phyloP scores from a whole-genome alignment of 2,113 vertebrate genomes.

The Dryoscopus gambensis region DNA sequence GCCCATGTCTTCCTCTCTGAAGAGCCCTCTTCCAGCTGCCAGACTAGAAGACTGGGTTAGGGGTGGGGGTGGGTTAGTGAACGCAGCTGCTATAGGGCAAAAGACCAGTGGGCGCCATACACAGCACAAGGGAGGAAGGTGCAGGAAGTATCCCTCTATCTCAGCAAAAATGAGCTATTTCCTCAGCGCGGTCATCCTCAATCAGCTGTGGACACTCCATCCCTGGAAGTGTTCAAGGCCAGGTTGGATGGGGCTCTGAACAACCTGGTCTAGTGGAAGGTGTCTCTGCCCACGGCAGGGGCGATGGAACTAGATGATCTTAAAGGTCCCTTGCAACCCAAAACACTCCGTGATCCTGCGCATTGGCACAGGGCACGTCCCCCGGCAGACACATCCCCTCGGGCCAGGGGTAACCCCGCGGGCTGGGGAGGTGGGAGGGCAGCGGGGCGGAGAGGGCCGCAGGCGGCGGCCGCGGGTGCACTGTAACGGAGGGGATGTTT shows the following conservation, averaged over 20 bases:
- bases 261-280: too few relatives aligned
- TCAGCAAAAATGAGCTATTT: neutral
- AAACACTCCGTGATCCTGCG: neutral
- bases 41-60: neutral
- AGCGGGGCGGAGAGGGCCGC: too few relatives aligned
- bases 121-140: neutral
- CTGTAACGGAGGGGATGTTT: neutral
- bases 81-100: neutral
- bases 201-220: neutral
- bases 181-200: accelerated
- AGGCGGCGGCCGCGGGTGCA: accelerated
- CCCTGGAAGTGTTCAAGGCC: neutral
- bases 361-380: neutral
- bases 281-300: neutral
- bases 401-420: neutral
- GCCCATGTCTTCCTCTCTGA: neutral
- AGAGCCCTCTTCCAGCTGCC: accelerated
- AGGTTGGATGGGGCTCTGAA: neutral
- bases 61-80: accelerated
- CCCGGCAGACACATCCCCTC: neutral
- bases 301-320: neutral
- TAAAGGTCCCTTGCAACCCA: neutral
- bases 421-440: neutral
- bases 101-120: accelerated
- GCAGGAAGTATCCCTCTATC: neutral